A percentile compares a stretch with the other conserved stretches of the same genome.
These are phyloP conservation scores for Columba livia DNA, from an alignment of 2,113 vertebrate genomes.

Conservation along the genomic window DNA sequence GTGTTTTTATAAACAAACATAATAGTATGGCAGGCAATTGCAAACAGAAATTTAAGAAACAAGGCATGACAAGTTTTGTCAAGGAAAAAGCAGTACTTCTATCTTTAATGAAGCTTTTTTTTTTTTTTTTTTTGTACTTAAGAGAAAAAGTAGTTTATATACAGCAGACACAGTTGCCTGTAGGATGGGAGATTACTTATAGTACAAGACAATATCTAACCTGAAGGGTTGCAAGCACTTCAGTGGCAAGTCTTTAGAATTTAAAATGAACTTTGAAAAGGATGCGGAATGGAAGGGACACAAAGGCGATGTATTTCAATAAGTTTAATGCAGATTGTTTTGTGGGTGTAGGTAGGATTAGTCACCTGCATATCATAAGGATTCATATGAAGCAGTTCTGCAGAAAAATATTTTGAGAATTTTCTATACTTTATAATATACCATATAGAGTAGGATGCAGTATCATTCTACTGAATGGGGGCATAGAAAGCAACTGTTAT, in stretches of 20 bases:
- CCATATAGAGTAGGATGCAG: not conserved
- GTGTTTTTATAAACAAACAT: constrained; percentile 3
- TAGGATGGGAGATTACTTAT: not conserved
- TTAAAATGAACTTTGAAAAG: not conserved
- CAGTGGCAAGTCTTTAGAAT: not conserved
- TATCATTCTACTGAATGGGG: not conserved
- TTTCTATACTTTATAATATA: not conserved
- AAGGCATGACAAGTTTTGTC: not conserved
- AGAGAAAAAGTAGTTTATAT: not conserved
- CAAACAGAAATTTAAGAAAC: not conserved
- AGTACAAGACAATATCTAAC: not conserved
- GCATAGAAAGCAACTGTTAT: not conserved
- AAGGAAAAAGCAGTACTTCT: not conserved
- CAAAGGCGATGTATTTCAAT: not conserved
- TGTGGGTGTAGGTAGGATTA: not conserved
- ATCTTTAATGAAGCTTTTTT: not conserved
- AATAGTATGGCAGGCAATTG: not conserved
- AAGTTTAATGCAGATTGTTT: not conserved
- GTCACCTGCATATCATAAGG: not conserved
- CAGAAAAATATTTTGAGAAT: not conserved
- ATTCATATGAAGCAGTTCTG: not conserved
- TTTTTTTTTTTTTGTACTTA: not conserved
- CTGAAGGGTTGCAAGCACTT: not conserved
- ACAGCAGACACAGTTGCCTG: not conserved
- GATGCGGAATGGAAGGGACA: not conserved